Conservation (phyloP, 2,113 vertebrate species). For the Ardeotis arabs region DNA sequence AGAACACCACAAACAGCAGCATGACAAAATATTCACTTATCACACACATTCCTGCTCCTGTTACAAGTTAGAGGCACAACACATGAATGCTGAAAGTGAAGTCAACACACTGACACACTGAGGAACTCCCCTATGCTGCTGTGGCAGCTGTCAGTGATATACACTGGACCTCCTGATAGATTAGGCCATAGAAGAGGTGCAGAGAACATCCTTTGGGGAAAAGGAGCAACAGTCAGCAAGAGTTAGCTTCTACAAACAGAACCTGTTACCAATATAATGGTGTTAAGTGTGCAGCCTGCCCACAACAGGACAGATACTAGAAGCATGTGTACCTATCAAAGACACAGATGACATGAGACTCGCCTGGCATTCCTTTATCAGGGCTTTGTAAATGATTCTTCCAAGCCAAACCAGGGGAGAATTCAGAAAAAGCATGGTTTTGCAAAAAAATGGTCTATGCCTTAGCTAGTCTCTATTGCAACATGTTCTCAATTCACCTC, state of each 20-base stretch:
- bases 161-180: background rate
- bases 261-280: background rate
- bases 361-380: background rate
- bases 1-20: background rate
- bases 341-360: background rate
- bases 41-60: background rate
- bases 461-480: background rate
- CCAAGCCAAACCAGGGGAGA: background rate
- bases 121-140: background rate
- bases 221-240: background rate
- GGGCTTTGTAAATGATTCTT: background rate
- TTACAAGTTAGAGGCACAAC: background rate
- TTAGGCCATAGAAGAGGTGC: background rate
- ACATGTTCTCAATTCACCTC: background rate
- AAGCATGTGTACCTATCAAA: background rate
- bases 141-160: background rate
- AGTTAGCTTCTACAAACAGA: background rate
- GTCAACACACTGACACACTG: background rate
- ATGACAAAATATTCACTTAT: background rate
- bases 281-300: background rate
- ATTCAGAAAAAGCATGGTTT: fast-evolving
- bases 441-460: background rate
- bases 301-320: background rate
- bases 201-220: background rate
- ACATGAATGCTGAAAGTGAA: background rate